phyloP scores from a whole-genome alignment of 1,140 invertebrate species.

The Drosophila arawakana region DNA sequence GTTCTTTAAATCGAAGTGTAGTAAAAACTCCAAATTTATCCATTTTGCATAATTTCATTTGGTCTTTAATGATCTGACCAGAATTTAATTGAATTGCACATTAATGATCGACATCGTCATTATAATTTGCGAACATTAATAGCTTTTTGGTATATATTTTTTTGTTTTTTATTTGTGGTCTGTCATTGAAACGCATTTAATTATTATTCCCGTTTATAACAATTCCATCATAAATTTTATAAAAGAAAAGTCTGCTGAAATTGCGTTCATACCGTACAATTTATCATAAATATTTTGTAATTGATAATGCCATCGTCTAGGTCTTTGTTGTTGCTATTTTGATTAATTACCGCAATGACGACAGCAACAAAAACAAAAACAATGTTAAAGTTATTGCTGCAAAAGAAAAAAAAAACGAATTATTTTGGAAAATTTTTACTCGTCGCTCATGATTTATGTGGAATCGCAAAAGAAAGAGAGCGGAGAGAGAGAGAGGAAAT shows the following conservation, averaged over 20 bases:
- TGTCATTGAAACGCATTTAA: conserved; percentile 54
- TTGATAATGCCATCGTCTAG: conserved; percentile 78
- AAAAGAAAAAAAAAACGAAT: conserved; percentile 66
- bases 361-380: conserved; percentile 54
- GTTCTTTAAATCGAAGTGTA: not conserved
- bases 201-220: conserved; percentile 61
- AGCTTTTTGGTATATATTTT: conserved; percentile 7
- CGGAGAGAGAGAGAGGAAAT: not conserved
- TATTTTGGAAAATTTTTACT: conserved; percentile 74
- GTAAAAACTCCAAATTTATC: not conserved
- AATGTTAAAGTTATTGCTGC: conserved; percentile 69
- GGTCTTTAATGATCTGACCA: conserved; percentile 2
- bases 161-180: conserved; percentile 22
- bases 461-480: conserved; percentile 20
- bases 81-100: conserved; percentile 17
- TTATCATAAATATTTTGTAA: conserved; percentile 75
- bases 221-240: conserved; percentile 78
- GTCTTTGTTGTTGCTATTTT: conserved; percentile 63
- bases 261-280: conserved; percentile 58
- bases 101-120: conserved; percentile 23
- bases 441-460: conserved; percentile 71
- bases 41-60: not conserved
- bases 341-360: conserved; percentile 80
- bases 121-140: conserved; percentile 48
- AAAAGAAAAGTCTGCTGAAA: conserved; percentile 61